A percentile compares a stretch with the other conserved stretches of the same genome.
These are phyloP conservation scores for Acheta domesticus DNA, from an alignment of 2,888 invertebrate genomes.

Conservation along the genomic window DNA sequence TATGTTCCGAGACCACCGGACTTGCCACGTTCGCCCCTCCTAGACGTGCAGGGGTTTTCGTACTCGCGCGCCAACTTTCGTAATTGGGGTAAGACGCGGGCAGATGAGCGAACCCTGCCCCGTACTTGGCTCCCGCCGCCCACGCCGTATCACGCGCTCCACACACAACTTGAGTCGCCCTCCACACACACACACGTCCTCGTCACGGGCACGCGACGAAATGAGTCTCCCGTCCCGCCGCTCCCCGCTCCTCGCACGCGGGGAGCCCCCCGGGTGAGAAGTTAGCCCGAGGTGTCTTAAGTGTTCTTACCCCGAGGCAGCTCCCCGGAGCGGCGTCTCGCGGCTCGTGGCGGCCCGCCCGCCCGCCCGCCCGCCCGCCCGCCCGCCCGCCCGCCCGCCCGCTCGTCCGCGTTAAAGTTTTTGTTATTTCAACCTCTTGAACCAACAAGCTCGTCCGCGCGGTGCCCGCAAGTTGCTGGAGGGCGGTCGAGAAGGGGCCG, in stretches of 20 bases:
- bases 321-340: not conserved
- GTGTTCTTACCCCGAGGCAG: not conserved
- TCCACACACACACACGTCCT: not conserved
- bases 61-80: not conserved
- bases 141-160: not conserved
- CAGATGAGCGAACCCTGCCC: not conserved
- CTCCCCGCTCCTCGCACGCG: not conserved
- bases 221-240: not conserved
- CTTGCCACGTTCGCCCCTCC: too few species aligned
- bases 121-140: not conserved
- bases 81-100: not conserved
- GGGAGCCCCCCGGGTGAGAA: not conserved
- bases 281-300: not conserved
- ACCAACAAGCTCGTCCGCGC: not conserved
- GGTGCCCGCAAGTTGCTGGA: conserved; percentile 6
- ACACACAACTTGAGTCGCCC: not conserved
- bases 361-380: not conserved
- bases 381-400: not conserved
- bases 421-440: conserved; percentile 18
- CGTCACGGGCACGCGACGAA: not conserved
- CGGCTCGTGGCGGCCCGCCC: not conserved
- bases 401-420: not conserved
- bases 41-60: not conserved
- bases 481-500: not conserved
- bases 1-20: too few species aligned